These are phyloP conservation scores for Idaea aversata DNA, from an alignment of 2,888 invertebrate species.

Conservation along the genomic window DNA sequence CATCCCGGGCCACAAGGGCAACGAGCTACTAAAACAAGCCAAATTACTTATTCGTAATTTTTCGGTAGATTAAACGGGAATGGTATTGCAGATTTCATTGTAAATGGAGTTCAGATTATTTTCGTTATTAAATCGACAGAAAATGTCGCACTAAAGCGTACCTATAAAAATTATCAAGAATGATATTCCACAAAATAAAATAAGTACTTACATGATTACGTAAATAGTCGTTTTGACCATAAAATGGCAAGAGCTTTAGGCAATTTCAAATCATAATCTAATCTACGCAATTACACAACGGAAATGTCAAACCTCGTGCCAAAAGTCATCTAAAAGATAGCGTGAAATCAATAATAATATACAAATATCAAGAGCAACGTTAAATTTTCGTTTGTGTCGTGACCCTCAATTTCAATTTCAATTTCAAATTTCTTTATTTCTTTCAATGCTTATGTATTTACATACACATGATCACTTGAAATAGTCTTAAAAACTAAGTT, in stretches of 20 bases:
- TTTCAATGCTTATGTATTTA: no score
- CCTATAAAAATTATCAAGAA: not conserved
- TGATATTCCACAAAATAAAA: not conserved
- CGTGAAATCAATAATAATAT: constrained; percentile 25
- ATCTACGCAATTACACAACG: not conserved
- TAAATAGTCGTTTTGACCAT: not conserved
- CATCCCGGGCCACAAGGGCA: constrained; percentile 19
- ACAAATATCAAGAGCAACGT: constrained; percentile 27
- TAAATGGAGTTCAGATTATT: not conserved
- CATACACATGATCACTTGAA: no score
- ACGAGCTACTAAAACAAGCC: constrained; percentile 32
- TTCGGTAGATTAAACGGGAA: constrained; percentile 20
- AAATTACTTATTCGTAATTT: constrained; percentile 28
- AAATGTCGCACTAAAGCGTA: not conserved
- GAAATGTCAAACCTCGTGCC: constrained; percentile 3
- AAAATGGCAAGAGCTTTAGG: not conserved
- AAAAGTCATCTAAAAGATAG: constrained; percentile 11
- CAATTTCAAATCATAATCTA: not conserved
- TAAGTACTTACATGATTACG: not conserved
- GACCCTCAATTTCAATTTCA: no score
- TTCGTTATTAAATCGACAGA: not conserved
- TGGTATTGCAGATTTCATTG: constrained; percentile 2
- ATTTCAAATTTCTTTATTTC: no score
- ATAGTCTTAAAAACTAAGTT: no score
- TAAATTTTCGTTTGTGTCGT: constrained; percentile 33